Base-by-base conservation (phyloP, 2,888 invertebrate species). In the Sinelater perroti region DNA sequence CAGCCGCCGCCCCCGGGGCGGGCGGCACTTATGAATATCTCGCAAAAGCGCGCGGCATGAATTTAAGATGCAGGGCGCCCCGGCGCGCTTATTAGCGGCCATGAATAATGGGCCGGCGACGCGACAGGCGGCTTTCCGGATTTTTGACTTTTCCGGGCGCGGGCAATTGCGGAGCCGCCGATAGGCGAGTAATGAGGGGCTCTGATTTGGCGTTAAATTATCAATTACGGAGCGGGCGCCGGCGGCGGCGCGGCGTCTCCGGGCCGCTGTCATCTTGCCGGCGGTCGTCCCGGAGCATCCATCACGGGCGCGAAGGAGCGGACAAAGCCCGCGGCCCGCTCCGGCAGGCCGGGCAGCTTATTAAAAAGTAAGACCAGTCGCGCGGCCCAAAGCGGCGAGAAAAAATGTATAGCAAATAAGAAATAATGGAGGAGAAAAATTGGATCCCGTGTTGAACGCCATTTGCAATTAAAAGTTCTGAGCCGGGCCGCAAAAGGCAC, bases 391-490 rank as follows among this genome's bases (percentile, higher is more conserved):
- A 31, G 33, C 3, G 13, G 7, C 10, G 8, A 42, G 26, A 13
- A 44, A 49, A 16, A 49, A 51, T 36, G 21, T 44, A 40, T 57
- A 57, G 52, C 46, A 46, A 57, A 57, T 40, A 47, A 57, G 38
- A 57, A 52, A 35, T 50, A 56, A 57, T 46, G 40, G 20, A 54
- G 46, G 28, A 46, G 45, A 46, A 54, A 45, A 54, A 57, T 52
- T 53, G 52, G 57, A 47, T 57, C 57, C 55, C 53, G 60, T 53
- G 57, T 63, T 57, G 61, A 56, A 61, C 63, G 61, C 63, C 63
- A 63, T 61, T 63, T 63, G 63, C 63, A 63, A 63, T 63, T 63
- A 63, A 60, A 60, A 63, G 56, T 56, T 51, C 44, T 46, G 33
- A 45, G 21, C 31, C 38, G 11, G 52, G 40, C 47, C 26, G 33